phyloP scores from a whole-genome alignment of 2,888 invertebrate genomes.

The Dendrolimus pini region DNA sequence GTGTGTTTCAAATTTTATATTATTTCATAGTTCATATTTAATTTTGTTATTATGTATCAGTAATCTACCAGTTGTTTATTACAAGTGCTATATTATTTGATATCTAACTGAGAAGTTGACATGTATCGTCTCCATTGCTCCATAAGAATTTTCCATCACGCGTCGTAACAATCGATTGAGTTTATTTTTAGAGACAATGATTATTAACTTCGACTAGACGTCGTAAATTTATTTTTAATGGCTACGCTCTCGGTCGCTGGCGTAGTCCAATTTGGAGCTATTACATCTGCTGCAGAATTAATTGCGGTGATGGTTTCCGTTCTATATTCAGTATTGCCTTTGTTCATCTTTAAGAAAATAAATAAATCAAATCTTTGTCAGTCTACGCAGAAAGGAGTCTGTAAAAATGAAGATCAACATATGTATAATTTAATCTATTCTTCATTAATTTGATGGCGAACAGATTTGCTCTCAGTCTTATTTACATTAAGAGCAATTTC shows the following conservation, averaged over 20 bases:
- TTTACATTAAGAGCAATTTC: too few relatives aligned
- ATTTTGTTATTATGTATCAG: too few relatives aligned
- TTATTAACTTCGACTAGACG: slow-evolving; percentile 24
- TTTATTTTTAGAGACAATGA: slow-evolving; percentile 12
- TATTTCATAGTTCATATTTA: too few relatives aligned
- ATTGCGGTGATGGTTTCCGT: background rate
- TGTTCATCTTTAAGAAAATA: background rate
- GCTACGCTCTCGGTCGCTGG: slow-evolving; percentile 7
- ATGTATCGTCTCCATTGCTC: background rate
- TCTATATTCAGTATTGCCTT: background rate
- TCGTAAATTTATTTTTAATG: slow-evolving; percentile 24
- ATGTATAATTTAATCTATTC: too few relatives aligned
- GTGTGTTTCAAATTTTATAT: too few relatives aligned
- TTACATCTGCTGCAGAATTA: slow-evolving; percentile 8
- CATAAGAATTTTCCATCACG: slow-evolving; percentile 2
- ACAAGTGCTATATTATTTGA: too few relatives aligned
- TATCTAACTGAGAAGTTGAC: background rate
- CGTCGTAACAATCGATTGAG: slow-evolving; percentile 5
- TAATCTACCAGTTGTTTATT: too few relatives aligned
- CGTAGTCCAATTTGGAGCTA: slow-evolving; percentile 15
- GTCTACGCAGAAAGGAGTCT: too few relatives aligned
- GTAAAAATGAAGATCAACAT: too few relatives aligned
- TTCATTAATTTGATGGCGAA: too few relatives aligned
- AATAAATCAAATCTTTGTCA: background rate
- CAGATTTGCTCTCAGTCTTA: too few relatives aligned